Conservation (phyloP, 2,797 vertebrate species). For the Otus scops region DNA sequence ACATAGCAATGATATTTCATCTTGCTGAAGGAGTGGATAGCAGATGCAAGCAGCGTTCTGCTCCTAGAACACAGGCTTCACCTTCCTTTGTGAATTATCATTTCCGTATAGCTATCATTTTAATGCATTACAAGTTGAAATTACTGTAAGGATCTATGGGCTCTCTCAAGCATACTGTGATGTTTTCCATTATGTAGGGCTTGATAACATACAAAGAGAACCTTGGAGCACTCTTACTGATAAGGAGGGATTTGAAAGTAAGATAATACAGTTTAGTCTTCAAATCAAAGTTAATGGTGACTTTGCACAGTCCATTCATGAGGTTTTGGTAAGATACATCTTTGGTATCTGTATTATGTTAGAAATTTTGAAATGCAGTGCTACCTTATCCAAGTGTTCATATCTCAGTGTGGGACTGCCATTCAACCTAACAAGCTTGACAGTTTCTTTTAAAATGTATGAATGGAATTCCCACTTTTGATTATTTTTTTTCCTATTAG, state of each 20-base stretch:
- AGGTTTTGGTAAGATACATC: neutral
- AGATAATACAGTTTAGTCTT: neutral
- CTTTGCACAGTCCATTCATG: neutral
- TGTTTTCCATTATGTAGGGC: neutral
- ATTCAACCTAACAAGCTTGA: neutral
- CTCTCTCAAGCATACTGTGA: neutral
- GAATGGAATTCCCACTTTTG: neutral
- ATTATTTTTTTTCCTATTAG: neutral
- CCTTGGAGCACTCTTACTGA: neutral
- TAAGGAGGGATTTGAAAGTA: neutral
- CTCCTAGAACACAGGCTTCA: neutral
- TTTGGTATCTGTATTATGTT: neutral
- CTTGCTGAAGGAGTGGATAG: neutral
- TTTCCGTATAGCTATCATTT: neutral
- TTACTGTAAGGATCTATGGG: neutral
- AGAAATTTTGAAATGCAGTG: neutral
- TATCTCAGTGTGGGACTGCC: neutral
- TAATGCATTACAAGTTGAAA: neutral
- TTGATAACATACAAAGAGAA: neutral
- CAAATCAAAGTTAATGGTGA: neutral
- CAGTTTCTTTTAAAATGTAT: conserved; percentile 33
- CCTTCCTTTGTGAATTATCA: neutral
- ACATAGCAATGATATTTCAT: neutral
- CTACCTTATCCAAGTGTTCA: neutral
- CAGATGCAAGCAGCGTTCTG: neutral